A percentile compares a stretch with the other conserved stretches of the same genome.
Conservation (phyloP, 2,113 vertebrate genomes). For the Scatophagus argus region DNA sequence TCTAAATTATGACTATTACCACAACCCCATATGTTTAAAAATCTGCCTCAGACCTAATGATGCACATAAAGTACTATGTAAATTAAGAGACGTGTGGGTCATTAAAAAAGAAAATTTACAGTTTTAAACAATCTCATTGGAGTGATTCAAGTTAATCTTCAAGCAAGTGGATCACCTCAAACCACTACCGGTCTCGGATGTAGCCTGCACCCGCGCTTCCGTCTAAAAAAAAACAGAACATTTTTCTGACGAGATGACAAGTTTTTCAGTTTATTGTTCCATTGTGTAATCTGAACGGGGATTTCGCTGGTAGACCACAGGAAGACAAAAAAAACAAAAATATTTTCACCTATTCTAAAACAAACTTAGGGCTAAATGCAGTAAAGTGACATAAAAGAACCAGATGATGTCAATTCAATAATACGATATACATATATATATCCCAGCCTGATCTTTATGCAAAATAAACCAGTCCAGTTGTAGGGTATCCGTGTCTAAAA, state of each 20-base stretch:
- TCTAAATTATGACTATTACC: neutral
- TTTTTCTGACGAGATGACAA: constrained; percentile 27
- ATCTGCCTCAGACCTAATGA: neutral
- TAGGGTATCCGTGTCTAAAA: neutral
- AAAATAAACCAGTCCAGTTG: neutral
- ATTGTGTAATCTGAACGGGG: constrained; percentile 33
- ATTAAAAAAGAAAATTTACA: neutral
- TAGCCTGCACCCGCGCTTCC: constrained; percentile 53
- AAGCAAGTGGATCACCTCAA: constrained; percentile 25
- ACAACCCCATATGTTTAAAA: neutral
- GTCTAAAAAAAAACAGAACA: neutral
- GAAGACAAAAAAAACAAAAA: neutral
- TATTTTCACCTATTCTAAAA: neutral
- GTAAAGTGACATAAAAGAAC: neutral
- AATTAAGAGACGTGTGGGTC: neutral
- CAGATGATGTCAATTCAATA: too few relatives aligned
- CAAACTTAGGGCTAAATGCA: neutral
- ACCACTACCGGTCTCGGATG: constrained; percentile 42
- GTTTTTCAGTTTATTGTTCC: constrained; percentile 13
- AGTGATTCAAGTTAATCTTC: constrained; percentile 1
- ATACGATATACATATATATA: too few relatives aligned
- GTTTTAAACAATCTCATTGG: neutral
- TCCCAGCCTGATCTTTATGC: rapidly evolving
- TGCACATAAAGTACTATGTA: neutral
- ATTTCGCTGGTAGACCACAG: constrained; percentile 26